Evolutionary conservation across 1,140 invertebrate species (phyloP).

Genomic region (Drosophila pachea): DNA sequence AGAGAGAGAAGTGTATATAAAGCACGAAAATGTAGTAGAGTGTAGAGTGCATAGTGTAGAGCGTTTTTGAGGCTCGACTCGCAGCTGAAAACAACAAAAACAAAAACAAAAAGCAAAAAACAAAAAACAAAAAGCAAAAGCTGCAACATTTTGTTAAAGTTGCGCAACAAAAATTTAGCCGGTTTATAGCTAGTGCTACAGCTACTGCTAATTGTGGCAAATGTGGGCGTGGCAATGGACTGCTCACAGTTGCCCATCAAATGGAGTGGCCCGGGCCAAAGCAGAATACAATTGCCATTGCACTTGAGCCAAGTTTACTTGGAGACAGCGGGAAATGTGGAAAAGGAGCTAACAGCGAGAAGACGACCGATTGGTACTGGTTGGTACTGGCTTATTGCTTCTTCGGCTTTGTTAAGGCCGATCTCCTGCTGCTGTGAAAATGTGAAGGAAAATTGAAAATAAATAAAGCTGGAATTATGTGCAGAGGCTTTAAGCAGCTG

Average conservation of each 20-base stretch:
- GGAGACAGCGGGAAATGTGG: background rate
- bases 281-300: constrained; percentile 68
- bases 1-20: constrained; percentile 24
- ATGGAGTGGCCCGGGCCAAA: constrained; percentile 45
- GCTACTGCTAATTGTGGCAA: constrained; percentile 61
- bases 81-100: constrained; percentile 44
- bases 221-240: constrained; percentile 19
- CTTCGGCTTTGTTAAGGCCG: constrained; percentile 29
- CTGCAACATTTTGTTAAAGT: constrained; percentile 66
- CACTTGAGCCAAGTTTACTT: constrained; percentile 73
- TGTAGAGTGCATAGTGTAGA: constrained; percentile 11
- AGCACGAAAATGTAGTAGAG: constrained; percentile 36
- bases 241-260: constrained; percentile 14
- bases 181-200: no score
- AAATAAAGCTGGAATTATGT: constrained; percentile 51
- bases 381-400: constrained; percentile 45
- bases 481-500: constrained; percentile 34
- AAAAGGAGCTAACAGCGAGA: no score
- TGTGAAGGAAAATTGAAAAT: constrained; percentile 31
- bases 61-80: constrained; percentile 13
- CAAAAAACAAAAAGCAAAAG: constrained; percentile 29
- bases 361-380: no score
- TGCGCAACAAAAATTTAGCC: constrained; percentile 35
- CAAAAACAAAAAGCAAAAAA: constrained; percentile 55
- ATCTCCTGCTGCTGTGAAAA: constrained; percentile 13